phyloP scores from a whole-genome alignment of 2,888 invertebrate species.

The Sisyra nigra region DNA sequence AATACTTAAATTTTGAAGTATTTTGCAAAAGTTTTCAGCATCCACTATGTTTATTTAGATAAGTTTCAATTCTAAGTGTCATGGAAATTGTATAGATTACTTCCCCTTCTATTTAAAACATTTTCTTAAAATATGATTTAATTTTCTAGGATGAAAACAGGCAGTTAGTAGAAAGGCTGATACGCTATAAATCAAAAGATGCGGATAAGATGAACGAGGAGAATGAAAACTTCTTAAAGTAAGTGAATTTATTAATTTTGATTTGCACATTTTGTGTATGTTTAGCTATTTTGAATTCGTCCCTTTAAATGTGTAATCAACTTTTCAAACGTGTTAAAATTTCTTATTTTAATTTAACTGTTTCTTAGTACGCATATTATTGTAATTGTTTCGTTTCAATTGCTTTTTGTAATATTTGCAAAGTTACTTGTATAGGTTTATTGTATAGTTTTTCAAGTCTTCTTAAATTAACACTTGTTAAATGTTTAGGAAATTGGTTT shows the following conservation, averaged over 20 bases:
- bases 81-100: no score
- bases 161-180: slow-evolving; percentile 68
- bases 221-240: slow-evolving; percentile 86
- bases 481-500: no score
- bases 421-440: no score
- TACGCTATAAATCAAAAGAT: slow-evolving; percentile 85
- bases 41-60: background rate
- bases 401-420: background rate
- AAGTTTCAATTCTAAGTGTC: background rate
- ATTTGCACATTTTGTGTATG: slow-evolving; percentile 5
- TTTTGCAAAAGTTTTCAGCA: background rate
- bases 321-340: background rate
- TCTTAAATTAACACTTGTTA: no score
- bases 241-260: slow-evolving; percentile 29
- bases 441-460: no score
- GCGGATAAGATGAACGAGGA: slow-evolving; percentile 94
- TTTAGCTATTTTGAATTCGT: background rate
- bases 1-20: background rate
- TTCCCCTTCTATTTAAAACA: no score
- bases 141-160: slow-evolving; percentile 70
- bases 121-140: slow-evolving; percentile 11
- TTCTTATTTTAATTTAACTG: background rate
- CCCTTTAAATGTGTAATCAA: background rate
- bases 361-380: background rate
- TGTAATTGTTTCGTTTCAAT: background rate